Conservation (phyloP, 2,113 vertebrate genomes). For the pig (Sus scrofa) region T2T-Sscrofa CM000814.6:14910001-14910500, state of each 20-base stretch:
- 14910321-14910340: constrained; percentile 1
- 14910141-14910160: background rate
- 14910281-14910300: background rate
- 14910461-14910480: background rate
- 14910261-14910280: background rate
- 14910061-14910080: background rate
- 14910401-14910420: background rate
- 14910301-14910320: background rate
- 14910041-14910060: background rate
- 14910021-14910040: background rate
- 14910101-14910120: background rate
- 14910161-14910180: background rate
- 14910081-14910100: too few relatives aligned
- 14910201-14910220: too few relatives aligned
- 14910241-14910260: background rate
- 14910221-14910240: background rate
- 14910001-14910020: background rate
- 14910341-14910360: background rate
- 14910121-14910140: background rate
- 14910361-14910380: background rate
- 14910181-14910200: background rate
- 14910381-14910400: background rate
- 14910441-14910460: background rate
- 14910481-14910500: background rate
- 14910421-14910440: background rate